phyloP scores from a whole-genome alignment of 1,140 invertebrate species.

The Drosophila bipectinata region DNA sequence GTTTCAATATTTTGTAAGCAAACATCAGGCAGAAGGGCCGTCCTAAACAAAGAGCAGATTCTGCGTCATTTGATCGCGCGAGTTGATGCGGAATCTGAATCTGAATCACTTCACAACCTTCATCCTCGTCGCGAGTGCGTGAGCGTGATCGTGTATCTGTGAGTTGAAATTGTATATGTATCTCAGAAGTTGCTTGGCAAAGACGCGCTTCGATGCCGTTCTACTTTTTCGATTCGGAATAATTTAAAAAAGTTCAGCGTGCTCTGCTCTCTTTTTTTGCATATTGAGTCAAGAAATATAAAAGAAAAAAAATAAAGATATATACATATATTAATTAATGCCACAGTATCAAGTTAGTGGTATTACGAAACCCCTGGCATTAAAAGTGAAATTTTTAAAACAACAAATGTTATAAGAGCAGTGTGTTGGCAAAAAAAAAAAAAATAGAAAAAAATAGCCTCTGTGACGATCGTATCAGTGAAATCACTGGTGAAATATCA shows the following conservation, averaged over 20 bases:
- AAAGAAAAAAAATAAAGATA: constrained; percentile 26
- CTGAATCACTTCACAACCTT: constrained; percentile 51
- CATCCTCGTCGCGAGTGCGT: constrained; percentile 23
- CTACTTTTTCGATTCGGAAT: constrained; percentile 50
- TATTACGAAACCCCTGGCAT: constrained; percentile 60
- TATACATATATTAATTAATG: constrained; percentile 17
- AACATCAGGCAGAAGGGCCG: constrained; percentile 26
- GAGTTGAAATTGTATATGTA: constrained; percentile 3
- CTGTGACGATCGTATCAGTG: constrained; percentile 43
- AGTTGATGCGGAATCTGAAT: constrained; percentile 26
- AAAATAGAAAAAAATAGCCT: constrained; percentile 7
- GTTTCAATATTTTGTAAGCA: constrained; percentile 44
- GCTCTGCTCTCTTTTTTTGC: constrained; percentile 22
- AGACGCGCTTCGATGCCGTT: constrained; percentile 60
- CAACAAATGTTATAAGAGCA: constrained; percentile 26
- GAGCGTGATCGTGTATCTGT: neutral
- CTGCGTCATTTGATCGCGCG: constrained; percentile 40
- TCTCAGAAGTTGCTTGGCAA: constrained; percentile 13
- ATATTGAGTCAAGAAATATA: constrained; percentile 23
- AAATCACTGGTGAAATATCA: constrained; percentile 29
- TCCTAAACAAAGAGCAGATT: constrained; percentile 29
- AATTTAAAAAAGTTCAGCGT: constrained; percentile 29
- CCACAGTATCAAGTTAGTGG: constrained; percentile 4
- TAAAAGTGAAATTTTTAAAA: constrained; percentile 48
- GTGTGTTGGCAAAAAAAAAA: constrained; percentile 52